A percentile compares a stretch with the other conserved stretches of the same genome.
phyloP scores from a whole-genome alignment of 2,113 vertebrate genomes.

The Furnarius figulus region DNA sequence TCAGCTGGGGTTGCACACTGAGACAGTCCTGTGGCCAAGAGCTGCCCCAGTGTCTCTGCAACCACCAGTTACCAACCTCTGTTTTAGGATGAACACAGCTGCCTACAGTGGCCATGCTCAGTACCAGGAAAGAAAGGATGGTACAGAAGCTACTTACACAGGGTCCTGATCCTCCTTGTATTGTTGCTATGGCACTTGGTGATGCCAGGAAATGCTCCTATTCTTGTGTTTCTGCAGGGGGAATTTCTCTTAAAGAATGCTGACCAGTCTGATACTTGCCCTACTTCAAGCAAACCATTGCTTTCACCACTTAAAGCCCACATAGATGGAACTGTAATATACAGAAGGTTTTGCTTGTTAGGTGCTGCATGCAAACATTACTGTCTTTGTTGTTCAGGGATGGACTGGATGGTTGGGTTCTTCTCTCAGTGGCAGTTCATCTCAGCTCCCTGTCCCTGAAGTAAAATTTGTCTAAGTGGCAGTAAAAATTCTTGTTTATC shows the following conservation, averaged over 20 bases:
- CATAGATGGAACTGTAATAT: neutral
- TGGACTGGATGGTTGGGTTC: neutral
- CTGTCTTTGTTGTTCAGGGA: neutral
- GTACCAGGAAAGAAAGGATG: neutral
- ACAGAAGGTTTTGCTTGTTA: neutral
- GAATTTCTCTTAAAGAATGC: neutral
- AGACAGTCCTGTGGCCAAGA: neutral
- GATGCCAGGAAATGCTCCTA: neutral
- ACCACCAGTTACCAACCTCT: neutral
- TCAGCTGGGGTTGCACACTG: accelerated
- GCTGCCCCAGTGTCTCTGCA: neutral
- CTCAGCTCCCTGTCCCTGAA: neutral
- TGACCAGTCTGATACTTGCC: neutral
- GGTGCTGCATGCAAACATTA: neutral
- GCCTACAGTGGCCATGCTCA: accelerated
- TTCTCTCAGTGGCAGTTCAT: neutral
- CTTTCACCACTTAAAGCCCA: neutral
- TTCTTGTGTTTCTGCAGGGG: neutral
- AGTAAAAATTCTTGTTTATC: neutral
- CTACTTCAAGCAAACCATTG: neutral
- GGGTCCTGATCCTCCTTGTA: neutral
- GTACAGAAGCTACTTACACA: neutral
- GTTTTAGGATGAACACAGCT: neutral
- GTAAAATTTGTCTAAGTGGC: neutral
- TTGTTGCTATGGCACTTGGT: neutral